Evolutionary conservation across 2,797 vertebrate species (phyloP).

Genomic region (Falco columbarius): DNA sequence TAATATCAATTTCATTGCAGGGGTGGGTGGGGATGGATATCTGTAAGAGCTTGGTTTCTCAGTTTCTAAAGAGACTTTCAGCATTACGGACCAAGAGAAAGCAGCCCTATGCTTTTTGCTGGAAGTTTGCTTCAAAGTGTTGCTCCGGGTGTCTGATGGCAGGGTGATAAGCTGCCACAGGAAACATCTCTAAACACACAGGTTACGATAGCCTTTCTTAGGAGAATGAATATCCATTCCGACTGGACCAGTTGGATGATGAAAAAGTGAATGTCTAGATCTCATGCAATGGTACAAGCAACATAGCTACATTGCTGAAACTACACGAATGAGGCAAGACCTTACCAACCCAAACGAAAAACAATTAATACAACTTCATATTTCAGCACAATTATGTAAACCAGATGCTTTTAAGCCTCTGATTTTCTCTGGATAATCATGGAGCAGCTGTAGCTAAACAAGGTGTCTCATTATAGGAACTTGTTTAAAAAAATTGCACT

Average conservation of each 20-base stretch:
- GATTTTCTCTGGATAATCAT: slow-evolving; percentile 9
- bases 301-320: background rate
- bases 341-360: background rate
- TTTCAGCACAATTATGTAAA: slow-evolving; percentile 1
- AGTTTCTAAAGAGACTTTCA: background rate
- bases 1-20: too few species aligned
- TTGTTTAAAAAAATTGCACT: background rate
- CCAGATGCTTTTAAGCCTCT: slow-evolving; percentile 9
- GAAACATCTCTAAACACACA: background rate
- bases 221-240: background rate
- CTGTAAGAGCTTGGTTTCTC: background rate
- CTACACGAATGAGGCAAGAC: background rate
- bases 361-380: background rate
- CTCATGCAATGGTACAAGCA: background rate
- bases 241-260: background rate
- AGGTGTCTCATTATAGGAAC: slow-evolving; percentile 6
- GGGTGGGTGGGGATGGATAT: accelerated
- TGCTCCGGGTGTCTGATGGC: background rate
- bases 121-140: background rate
- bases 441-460: slow-evolving; percentile 31
- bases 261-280: background rate
- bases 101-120: background rate
- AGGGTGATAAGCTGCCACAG: background rate
- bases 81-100: background rate
- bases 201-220: background rate